phyloP scores from a whole-genome alignment of 2,888 invertebrate genomes.

The Drosophila gaucha region DNA sequence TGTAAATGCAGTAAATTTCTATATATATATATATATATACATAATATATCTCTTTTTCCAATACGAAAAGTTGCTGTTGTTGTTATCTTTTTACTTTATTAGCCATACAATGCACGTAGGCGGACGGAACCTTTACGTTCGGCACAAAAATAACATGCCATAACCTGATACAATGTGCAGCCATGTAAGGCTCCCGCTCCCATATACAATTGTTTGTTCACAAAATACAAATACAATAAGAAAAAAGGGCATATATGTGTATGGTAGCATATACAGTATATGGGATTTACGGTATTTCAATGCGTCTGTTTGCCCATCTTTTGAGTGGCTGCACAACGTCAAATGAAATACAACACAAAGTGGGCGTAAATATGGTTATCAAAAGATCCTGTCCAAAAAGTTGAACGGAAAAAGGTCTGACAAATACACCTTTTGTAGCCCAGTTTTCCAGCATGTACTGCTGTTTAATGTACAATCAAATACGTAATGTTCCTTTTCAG shows the following conservation, averaged over 20 bases:
- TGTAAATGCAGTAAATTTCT: slow-evolving; percentile 51
- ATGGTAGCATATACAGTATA: slow-evolving; percentile 12
- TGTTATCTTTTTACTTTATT: slow-evolving; percentile 69
- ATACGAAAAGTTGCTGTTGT: slow-evolving; percentile 40
- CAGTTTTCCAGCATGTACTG: slow-evolving; percentile 6
- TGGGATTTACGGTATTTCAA: slow-evolving; percentile 52
- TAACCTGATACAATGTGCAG: slow-evolving; percentile 45
- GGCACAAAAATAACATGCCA: slow-evolving; percentile 51
- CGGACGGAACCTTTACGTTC: slow-evolving; percentile 46
- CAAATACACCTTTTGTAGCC: slow-evolving; percentile 42
- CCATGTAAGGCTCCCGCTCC: slow-evolving; percentile 17
- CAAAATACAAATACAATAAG: neutral
- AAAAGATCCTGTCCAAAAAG: slow-evolving; percentile 37
- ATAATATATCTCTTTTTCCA: slow-evolving; percentile 45
- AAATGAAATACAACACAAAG: slow-evolving; percentile 22
- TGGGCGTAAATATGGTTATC: slow-evolving; percentile 59
- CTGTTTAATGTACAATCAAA: slow-evolving; percentile 45
- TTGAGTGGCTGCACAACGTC: slow-evolving; percentile 36
- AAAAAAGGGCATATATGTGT: slow-evolving; percentile 3
- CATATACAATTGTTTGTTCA: slow-evolving; percentile 11
- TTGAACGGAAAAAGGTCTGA: slow-evolving; percentile 33
- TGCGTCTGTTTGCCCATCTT: slow-evolving; percentile 49
- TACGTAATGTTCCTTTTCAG: slow-evolving; percentile 45
- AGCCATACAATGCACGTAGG: slow-evolving; percentile 77
- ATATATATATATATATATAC: slow-evolving; percentile 34